Evolutionary conservation across 2,888 invertebrate species (phyloP).

Genomic region (Drosophila multiciliata): DNA sequence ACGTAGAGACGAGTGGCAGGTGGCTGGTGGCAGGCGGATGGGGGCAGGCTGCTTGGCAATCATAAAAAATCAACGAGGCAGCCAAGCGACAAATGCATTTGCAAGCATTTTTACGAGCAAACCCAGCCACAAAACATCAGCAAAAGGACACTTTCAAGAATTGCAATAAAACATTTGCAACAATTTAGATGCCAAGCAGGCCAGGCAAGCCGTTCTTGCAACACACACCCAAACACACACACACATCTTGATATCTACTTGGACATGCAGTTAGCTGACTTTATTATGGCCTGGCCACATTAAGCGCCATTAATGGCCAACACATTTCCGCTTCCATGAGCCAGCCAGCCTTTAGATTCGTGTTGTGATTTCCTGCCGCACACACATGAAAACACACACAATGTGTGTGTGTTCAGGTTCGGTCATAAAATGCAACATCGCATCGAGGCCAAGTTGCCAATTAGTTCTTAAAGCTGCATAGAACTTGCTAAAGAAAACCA

Average conservation of each 20-base stretch:
- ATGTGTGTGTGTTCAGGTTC: constrained; percentile 28
- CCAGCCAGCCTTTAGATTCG: constrained; percentile 29
- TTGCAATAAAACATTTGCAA: constrained; percentile 78
- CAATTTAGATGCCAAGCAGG: constrained; percentile 70
- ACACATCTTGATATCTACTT: constrained; percentile 50
- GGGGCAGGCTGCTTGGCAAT: constrained; percentile 40
- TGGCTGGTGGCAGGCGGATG: not conserved
- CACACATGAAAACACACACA: constrained; percentile 23
- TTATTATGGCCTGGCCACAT: constrained; percentile 61
- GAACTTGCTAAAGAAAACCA: not conserved
- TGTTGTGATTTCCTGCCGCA: constrained; percentile 52
- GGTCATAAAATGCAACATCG: constrained; percentile 18
- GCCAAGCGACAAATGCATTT: constrained; percentile 77
- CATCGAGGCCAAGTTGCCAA: constrained; percentile 43
- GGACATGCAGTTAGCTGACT: constrained; percentile 69
- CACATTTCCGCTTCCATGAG: constrained; percentile 53
- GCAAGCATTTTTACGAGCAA: constrained; percentile 71
- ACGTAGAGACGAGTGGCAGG: not conserved
- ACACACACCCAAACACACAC: constrained; percentile 10
- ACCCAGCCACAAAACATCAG: constrained; percentile 17
- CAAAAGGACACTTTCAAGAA: constrained; percentile 63
- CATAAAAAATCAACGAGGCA: constrained; percentile 76
- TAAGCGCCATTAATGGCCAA: constrained; percentile 72
- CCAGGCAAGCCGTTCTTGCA: constrained; percentile 23
- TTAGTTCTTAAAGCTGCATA: constrained; percentile 45